Percentiles rank a stretch among this genome's conserved stretches.
These are phyloP conservation scores for Ginglymostoma cirratum DNA, from an alignment of 2,113 vertebrate species.

Conservation along the genomic window DNA sequence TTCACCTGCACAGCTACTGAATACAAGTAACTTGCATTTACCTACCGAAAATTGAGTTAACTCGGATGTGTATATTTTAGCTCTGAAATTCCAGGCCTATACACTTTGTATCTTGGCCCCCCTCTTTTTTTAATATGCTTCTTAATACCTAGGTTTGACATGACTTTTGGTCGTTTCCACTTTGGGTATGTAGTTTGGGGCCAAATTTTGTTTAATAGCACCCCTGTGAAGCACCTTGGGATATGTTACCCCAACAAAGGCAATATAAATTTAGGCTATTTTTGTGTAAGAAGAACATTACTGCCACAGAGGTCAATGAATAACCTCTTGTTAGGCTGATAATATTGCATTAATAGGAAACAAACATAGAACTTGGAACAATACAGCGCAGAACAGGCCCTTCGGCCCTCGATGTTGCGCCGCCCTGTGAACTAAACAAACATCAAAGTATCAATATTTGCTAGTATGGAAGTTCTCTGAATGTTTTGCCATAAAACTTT, in stretches of 20 bases:
- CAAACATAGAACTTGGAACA: too few species aligned
- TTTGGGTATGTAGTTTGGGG: background rate
- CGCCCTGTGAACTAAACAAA: too few species aligned
- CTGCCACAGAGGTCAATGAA: background rate
- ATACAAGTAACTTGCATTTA: background rate
- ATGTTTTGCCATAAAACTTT: background rate
- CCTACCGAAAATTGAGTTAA: background rate
- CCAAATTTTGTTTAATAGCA: background rate
- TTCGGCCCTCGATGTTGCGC: too few species aligned
- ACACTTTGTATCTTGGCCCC: background rate
- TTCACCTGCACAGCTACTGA: background rate
- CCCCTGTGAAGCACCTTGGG: background rate
- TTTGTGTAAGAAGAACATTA: background rate
- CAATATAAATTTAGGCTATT: background rate
- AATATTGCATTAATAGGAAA: background rate
- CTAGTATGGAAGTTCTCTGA: background rate
- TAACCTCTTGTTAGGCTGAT: background rate
- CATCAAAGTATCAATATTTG: background rate
- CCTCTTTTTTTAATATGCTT: background rate
- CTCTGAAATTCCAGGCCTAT: background rate
- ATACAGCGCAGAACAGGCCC: too few species aligned
- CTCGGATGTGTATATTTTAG: background rate
- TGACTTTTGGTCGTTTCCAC: background rate
- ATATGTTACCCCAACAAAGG: background rate
- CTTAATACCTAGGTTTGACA: background rate